phyloP scores from a whole-genome alignment of 2,113 vertebrate genomes.

The Scomber scombrus region DNA sequence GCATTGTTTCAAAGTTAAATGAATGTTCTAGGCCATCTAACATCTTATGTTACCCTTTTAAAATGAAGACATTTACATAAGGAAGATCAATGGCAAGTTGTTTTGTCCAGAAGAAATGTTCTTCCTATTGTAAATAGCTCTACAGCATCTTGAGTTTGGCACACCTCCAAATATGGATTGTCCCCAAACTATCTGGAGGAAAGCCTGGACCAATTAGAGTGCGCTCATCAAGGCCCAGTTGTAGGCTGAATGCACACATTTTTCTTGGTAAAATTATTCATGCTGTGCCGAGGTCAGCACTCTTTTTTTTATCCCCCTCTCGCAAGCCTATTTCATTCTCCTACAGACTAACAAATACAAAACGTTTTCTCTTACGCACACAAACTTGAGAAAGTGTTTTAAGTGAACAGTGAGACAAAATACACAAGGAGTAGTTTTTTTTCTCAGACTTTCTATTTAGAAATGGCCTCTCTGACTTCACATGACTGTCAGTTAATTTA shows the following conservation, averaged over 20 bases:
- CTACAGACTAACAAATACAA: background rate
- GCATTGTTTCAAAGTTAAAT: background rate
- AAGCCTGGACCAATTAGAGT: constrained; percentile 57
- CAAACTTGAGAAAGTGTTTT: background rate
- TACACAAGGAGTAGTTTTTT: background rate
- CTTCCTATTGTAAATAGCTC: constrained; percentile 28
- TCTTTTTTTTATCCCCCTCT: constrained; percentile 1
- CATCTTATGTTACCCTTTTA: background rate
- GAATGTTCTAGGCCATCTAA: background rate
- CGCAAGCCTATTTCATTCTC: background rate
- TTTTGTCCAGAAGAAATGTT: constrained; percentile 19
- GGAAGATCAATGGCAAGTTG: background rate
- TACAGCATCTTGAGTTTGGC: constrained; percentile 57
- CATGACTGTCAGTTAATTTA: constrained; percentile 49
- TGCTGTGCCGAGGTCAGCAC: constrained; percentile 54
- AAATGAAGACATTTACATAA: constrained; percentile 11
- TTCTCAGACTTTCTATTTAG: background rate
- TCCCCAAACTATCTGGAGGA: constrained; percentile 47
- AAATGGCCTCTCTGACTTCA: constrained; percentile 20
- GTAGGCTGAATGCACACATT: constrained; percentile 48
- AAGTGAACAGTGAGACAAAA: background rate
- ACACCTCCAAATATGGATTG: constrained; percentile 49
- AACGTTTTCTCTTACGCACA: background rate
- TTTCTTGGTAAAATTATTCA: constrained; percentile 46
- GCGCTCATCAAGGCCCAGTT: constrained; percentile 7